phyloP scores from a whole-genome alignment of 2,797 vertebrate genomes.

The Knipowitschia caucasica region DNA sequence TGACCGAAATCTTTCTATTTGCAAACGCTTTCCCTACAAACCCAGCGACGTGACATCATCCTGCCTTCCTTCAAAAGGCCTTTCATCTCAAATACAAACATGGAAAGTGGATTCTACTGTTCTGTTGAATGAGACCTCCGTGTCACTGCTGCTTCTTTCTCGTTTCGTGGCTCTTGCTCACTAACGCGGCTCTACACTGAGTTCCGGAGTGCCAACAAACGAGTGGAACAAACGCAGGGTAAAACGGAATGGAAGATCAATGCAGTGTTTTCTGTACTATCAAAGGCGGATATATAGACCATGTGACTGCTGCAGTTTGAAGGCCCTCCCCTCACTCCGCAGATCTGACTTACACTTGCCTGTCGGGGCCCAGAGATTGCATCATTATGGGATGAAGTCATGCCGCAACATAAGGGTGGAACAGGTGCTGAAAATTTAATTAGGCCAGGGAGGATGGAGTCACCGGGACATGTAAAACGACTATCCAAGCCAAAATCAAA shows the following conservation, averaged over 20 bases:
- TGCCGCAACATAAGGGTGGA: conserved; percentile 71
- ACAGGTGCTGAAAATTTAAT: conserved; percentile 77
- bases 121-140: background rate
- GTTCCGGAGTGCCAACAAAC: background rate
- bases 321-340: conserved; percentile 39
- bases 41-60: no score
- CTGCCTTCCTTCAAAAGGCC: background rate
- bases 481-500: conserved; percentile 27
- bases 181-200: background rate
- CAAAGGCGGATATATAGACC: conserved; percentile 11
- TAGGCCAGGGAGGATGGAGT: conserved; percentile 44
- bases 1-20: no score
- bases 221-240: conserved; percentile 6
- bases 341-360: conserved; percentile 48
- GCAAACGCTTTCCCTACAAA: background rate
- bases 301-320: conserved; percentile 15
- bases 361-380: conserved; percentile 66
- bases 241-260: conserved; percentile 9
- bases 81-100: background rate
- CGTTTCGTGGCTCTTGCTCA: background rate
- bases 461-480: conserved; percentile 54
- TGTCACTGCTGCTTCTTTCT: background rate
- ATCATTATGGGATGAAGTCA: conserved; percentile 80
- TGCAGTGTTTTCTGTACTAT: conserved; percentile 14
- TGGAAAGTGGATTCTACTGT: background rate